Conservation (phyloP, 2,888 invertebrate species). For the Macaria liturata region DNA sequence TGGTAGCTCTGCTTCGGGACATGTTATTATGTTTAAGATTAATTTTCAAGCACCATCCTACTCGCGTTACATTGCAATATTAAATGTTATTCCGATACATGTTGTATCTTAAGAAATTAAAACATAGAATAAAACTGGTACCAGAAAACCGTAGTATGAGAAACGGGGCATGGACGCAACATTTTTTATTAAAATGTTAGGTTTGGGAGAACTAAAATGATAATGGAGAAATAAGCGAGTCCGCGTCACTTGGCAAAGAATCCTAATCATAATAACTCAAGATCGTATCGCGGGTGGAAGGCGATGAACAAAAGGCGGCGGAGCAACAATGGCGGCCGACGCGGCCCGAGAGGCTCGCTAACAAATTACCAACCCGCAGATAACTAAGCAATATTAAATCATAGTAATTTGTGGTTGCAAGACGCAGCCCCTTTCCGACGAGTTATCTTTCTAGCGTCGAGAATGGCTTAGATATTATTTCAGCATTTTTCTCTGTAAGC, state of each 20-base stretch:
- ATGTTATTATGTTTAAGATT: conserved; percentile 16
- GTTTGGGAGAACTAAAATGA: conserved; percentile 66
- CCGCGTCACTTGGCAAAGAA: conserved; percentile 79
- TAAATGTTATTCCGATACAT: too few species aligned
- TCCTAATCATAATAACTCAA: conserved; percentile 83
- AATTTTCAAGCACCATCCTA: conserved; percentile 12
- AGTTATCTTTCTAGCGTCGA: conserved; percentile 60
- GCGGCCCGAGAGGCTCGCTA: conserved; percentile 71
- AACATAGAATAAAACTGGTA: too few species aligned
- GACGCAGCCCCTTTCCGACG: conserved; percentile 65
- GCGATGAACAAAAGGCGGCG: conserved; percentile 80
- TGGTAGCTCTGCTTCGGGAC: conserved; percentile 31
- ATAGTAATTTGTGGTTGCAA: conserved; percentile 81
- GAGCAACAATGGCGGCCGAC: conserved; percentile 77
- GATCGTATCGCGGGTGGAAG: conserved; percentile 75
- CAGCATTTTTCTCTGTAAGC: conserved; percentile 49
- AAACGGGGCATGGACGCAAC: conserved; percentile 4
- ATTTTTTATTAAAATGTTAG: conserved; percentile 34
- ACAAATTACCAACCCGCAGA: conserved; percentile 81
- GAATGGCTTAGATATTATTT: conserved; percentile 53
- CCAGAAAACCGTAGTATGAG: neutral
- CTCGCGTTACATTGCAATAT: neutral
- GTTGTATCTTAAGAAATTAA: too few species aligned
- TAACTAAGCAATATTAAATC: conserved; percentile 84
- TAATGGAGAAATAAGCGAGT: conserved; percentile 77